Percentiles rank a stretch among this genome's conserved stretches.
Conservation (phyloP, 2,888 invertebrate species). For the Augochlorella aurata region DNA sequence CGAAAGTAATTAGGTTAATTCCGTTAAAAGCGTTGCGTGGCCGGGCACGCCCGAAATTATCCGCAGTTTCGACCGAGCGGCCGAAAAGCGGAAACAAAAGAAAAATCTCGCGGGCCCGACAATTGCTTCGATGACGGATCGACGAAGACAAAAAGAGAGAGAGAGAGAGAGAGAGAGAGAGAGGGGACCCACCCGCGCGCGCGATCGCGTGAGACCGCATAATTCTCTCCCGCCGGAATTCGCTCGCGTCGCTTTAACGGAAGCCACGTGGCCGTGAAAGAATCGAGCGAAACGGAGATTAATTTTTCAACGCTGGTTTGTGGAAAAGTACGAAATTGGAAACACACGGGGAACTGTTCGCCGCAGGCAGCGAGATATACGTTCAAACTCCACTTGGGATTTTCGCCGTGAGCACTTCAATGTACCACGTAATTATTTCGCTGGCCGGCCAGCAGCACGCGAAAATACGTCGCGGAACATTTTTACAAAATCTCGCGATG, state of each 20-base stretch:
- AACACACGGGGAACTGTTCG: conserved; percentile 7
- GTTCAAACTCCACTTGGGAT: conserved; percentile 34
- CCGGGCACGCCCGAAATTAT: conserved; percentile 57
- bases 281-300: conserved; percentile 4
- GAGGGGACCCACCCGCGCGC: background rate
- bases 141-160: background rate
- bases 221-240: background rate
- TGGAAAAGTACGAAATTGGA: conserved; percentile 29
- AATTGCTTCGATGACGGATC: conserved; percentile 7
- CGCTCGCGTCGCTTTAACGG: background rate
- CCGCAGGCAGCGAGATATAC: background rate
- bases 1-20: conserved; percentile 71
- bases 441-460: background rate
- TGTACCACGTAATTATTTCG: conserved; percentile 36
- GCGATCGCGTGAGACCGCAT: background rate
- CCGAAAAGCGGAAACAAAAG: background rate
- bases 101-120: conserved; percentile 45
- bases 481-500: conserved; percentile 13
- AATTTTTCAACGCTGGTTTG: conserved; percentile 34
- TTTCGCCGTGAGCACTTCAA: conserved; percentile 23
- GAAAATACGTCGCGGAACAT: conserved; percentile 23
- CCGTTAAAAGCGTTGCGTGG: conserved; percentile 54
- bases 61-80: conserved; percentile 39
- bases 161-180: background rate
- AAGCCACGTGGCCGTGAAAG: background rate